phyloP scores from a whole-genome alignment of 2,113 vertebrate species.

The Podarcis cretensis region DNA sequence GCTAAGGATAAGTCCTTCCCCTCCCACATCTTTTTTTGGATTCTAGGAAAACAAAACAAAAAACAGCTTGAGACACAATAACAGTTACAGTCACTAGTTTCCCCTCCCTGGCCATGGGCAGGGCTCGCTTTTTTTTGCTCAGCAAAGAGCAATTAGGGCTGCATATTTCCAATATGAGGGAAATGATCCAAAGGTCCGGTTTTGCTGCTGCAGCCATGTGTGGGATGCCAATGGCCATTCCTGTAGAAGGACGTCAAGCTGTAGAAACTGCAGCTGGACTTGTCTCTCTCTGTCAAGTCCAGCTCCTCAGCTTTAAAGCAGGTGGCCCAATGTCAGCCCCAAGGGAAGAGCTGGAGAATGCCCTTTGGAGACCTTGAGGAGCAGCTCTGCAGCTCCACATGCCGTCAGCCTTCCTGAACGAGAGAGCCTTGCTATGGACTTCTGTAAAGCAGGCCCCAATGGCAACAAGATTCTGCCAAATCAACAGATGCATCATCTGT shows the following conservation, averaged over 20 bases:
- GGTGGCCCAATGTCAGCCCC: constrained; percentile 21
- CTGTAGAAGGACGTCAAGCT: background rate
- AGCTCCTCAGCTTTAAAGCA: background rate
- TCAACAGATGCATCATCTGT: background rate
- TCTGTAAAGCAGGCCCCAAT: no score
- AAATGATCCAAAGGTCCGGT: background rate
- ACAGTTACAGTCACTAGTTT: background rate
- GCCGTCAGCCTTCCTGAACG: background rate
- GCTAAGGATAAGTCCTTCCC: constrained; percentile 4
- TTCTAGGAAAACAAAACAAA: background rate
- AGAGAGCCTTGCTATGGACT: background rate
- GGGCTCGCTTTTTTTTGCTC: background rate
- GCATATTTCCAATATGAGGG: background rate
- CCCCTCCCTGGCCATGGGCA: background rate
- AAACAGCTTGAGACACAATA: background rate
- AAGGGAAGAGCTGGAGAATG: background rate
- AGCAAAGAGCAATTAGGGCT: background rate
- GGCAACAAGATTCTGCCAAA: background rate
- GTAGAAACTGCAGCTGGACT: constrained; percentile 3
- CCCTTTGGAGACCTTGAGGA: constrained; percentile 15
- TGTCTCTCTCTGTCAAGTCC: constrained; percentile 7
- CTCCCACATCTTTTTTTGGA: background rate
- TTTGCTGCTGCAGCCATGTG: background rate
- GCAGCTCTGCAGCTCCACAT: background rate
- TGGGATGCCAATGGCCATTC: background rate